These are phyloP conservation scores for Acleris sparsana DNA, from an alignment of 2,888 invertebrate species.

Conservation along the genomic window DNA sequence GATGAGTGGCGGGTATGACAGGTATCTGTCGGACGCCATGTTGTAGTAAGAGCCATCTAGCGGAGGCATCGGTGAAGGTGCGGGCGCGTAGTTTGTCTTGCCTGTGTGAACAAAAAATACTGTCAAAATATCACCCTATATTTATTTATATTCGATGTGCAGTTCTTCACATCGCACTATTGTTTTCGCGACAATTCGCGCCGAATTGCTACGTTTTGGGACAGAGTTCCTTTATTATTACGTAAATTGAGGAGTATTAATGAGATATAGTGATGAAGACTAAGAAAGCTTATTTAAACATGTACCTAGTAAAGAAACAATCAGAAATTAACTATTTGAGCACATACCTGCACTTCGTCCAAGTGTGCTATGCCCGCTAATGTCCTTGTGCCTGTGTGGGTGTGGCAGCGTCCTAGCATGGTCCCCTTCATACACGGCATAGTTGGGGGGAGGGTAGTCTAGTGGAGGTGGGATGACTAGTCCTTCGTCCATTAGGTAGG, in stretches of 20 bases:
- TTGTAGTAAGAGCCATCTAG: slow-evolving; percentile 92
- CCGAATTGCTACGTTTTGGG: too few species aligned
- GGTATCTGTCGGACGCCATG: slow-evolving; percentile 90
- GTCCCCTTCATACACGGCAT: slow-evolving; percentile 77
- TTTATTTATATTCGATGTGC: too few species aligned
- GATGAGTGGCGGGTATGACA: slow-evolving; percentile 89
- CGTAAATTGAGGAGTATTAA: too few species aligned
- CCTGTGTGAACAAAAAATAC: slow-evolving; percentile 56
- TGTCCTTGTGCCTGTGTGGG: slow-evolving; percentile 83
- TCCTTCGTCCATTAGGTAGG: slow-evolving; percentile 81
- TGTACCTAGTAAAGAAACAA: too few species aligned
- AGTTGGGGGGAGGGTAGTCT: slow-evolving; percentile 85
- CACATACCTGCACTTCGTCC: slow-evolving; percentile 79
- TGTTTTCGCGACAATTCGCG: too few species aligned
- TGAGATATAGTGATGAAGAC: too few species aligned
- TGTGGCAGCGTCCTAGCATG: slow-evolving; percentile 81
- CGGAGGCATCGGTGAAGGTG: slow-evolving; percentile 88
- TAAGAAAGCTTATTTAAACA: too few species aligned
- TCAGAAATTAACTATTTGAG: background rate
- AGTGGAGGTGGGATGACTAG: slow-evolving; percentile 85
- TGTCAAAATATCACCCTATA: too few species aligned
- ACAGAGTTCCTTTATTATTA: too few species aligned
- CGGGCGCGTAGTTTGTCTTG: slow-evolving; percentile 85
- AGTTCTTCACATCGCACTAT: too few species aligned
- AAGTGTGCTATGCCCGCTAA: slow-evolving; percentile 78